Evolutionary conservation across 2,797 vertebrate genomes (phyloP).

Genomic region (Cichlasoma orientale): DNA sequence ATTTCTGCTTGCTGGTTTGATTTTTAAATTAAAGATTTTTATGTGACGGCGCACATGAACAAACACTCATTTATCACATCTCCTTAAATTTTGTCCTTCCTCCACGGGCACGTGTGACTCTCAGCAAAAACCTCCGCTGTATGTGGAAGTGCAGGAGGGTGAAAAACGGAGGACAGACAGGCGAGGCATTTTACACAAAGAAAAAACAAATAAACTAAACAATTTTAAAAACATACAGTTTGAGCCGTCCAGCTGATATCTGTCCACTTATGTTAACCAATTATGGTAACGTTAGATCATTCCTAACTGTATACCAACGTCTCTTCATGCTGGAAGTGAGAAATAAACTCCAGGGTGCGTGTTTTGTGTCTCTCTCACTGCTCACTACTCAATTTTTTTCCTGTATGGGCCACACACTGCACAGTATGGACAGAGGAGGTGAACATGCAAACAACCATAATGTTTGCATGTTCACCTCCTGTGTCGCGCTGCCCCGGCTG

Average conservation of each 20-base stretch:
- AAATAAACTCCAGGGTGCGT: neutral
- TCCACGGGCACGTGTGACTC: neutral
- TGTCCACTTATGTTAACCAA: rapidly evolving
- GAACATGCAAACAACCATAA: neutral
- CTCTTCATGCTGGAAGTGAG: neutral
- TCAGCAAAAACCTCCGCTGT: rapidly evolving
- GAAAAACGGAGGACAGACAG: neutral
- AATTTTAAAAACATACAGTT: neutral
- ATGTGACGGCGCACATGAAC: neutral
- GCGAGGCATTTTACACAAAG: neutral
- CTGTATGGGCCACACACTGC: neutral
- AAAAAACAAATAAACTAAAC: too few relatives aligned
- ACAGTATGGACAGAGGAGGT: neutral
- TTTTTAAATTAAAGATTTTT: neutral
- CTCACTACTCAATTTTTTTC: neutral
- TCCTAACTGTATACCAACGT: neutral
- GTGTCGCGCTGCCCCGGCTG: neutral
- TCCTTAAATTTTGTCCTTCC: neutral
- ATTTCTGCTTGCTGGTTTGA: neutral
- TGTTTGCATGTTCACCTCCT: neutral
- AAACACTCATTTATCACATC: rapidly evolving
- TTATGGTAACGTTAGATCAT: neutral
- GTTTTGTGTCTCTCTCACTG: neutral
- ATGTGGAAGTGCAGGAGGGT: neutral
- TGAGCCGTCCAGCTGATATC: neutral